These are phyloP conservation scores for Dromiciops gliroides DNA, from an alignment of 2,113 vertebrate species.

Conservation along the genomic window DNA sequence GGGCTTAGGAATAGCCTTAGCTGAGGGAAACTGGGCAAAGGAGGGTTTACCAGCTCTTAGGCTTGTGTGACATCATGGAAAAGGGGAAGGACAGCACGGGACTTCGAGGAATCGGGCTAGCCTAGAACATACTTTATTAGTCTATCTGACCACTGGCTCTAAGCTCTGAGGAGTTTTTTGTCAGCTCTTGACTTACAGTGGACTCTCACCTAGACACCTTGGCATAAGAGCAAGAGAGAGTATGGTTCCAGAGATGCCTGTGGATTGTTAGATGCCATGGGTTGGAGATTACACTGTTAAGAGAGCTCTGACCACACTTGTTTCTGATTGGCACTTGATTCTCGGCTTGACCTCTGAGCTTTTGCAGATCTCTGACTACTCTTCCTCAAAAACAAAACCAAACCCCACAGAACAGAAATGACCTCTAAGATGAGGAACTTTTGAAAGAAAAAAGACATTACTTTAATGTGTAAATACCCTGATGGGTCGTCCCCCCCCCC, in stretches of 20 bases:
- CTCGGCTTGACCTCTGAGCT: background rate
- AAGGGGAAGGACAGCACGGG: background rate
- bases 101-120: background rate
- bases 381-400: constrained; percentile 24
- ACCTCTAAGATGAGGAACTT: background rate
- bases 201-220: background rate
- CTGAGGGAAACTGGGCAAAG: background rate
- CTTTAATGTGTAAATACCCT: background rate
- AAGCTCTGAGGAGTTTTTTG: background rate
- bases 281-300: background rate
- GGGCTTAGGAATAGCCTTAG: constrained; percentile 7
- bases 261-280: background rate
- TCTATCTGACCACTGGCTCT: background rate
- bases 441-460: background rate
- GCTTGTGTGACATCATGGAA: background rate
- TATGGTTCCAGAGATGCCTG: background rate
- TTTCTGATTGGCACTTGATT: background rate
- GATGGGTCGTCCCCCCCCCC: background rate
- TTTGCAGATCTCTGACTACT: background rate
- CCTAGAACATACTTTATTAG: background rate
- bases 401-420: constrained; percentile 65
- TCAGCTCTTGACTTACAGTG: background rate
- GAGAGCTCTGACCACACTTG: background rate
- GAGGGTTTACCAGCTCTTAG: background rate
- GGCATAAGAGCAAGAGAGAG: background rate